These are phyloP conservation scores for Picus viridis DNA, from an alignment of 2,797 vertebrate species.

Conservation along the genomic window DNA sequence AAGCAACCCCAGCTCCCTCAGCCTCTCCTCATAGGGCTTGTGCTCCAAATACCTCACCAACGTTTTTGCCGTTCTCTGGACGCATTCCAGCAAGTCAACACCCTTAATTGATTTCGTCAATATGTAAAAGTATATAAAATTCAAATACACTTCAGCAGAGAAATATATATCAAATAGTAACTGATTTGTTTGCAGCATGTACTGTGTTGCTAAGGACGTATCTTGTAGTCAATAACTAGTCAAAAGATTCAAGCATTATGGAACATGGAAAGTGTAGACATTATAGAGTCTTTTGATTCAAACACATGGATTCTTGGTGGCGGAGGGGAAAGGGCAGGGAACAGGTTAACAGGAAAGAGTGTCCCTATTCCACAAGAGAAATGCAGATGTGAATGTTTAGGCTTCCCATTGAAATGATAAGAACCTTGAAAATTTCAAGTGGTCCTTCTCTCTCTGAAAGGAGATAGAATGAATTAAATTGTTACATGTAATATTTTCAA, in stretches of 20 bases:
- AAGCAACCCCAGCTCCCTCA: too few relatives aligned
- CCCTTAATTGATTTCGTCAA: not conserved
- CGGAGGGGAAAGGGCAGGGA: not conserved
- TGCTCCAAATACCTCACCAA: too few relatives aligned
- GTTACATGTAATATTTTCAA: not conserved
- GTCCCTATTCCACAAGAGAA: not conserved
- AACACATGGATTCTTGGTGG: rapidly evolving
- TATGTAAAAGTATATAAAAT: not conserved
- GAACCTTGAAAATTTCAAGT: not conserved
- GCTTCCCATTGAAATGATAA: not conserved
- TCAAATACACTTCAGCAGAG: not conserved
- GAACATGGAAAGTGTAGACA: rapidly evolving
- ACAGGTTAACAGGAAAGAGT: not conserved
- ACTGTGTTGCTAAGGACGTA: not conserved
- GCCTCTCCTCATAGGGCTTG: too few relatives aligned
- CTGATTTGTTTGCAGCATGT: not conserved
- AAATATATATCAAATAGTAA: not conserved
- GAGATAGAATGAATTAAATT: rapidly evolving
- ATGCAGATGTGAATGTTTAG: not conserved
- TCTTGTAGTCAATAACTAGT: not conserved
- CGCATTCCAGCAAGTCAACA: too few relatives aligned
- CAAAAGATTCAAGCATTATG: not conserved
- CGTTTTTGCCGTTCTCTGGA: too few relatives aligned
- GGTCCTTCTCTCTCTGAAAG: not conserved
- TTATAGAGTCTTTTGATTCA: not conserved